Base-by-base conservation (phyloP, 1,140 invertebrate genomes). In the Gonatopus flavifemur region DNA sequence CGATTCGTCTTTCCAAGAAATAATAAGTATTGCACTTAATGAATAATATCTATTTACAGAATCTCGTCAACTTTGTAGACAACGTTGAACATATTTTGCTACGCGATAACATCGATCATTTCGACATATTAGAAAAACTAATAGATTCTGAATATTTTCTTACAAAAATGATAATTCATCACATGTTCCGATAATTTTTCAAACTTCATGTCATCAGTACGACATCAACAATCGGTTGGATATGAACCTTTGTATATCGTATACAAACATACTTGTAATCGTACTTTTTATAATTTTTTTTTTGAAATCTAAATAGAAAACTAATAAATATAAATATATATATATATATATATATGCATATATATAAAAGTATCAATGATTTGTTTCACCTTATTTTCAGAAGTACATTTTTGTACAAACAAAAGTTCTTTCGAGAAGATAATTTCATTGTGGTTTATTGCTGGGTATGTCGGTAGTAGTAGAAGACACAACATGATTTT, bases 111-210 rank as follows among this genome's bases (percentile, higher is more conserved):
- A 70, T 79, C 21, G 84, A 86, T 66, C 85, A 87, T 59, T 86
- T 85, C 49, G 70, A 83, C 49, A 81, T 86, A 12, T 74, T 84
- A 4, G 83, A 86, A 59, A 79, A 82, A 48, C 57, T 84, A 3
- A 52, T 53, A 12, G 54, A 75, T 38, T 57, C 72, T 19, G 57
- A 80, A 12, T 83, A 76, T 28, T 20, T 62, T n/a, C 67, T 85
- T 3, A 75, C 76, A 2, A 70, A 67, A 59, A 56, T 67, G 3
- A 69, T 85, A 31, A 45, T 80, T 12, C 32, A 72, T 13, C 54
- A 54, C 50, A 49, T 65, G 2, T 33, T 37, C 2, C 5, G 21
- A 44, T 31, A 21, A 38, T 15, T n/a, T n/a, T n/a, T n/a, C n/a
- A n/a, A n/a, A n/a, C n/a, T n/a, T n/a, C n/a, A n/a, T n/a, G n/a